Base-by-base conservation (phyloP, 2,797 vertebrate genomes). In the Acanthiza pusilla region DNA sequence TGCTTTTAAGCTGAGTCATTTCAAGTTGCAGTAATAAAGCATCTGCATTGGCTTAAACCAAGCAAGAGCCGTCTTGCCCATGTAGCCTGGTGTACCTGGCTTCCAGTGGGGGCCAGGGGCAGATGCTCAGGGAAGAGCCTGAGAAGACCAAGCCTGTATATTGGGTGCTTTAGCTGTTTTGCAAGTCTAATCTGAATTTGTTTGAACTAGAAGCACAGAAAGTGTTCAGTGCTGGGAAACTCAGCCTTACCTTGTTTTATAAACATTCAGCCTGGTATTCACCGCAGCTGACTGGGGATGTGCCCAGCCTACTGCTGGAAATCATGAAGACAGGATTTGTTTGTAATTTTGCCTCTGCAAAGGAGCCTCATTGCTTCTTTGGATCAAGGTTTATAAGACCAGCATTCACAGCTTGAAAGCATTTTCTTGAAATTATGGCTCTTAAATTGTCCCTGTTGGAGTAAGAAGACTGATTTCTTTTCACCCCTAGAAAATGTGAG, bases 111-210 rank as follows among this genome's bases (percentile, higher is more conserved):
- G 34, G 4, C 36, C 65, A 36, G 11, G 8, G 85, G 16, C 36
- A 53, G 67, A 88, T 74, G 42, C 43, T 72, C 58, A n/a, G 47
- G 36, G 50, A 88, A 68, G 34, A 79, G 40, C 60, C 90, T 67
- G 58, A 66, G 82, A 88, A 91, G 11, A 66, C 7, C 32, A 84
- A 88, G 27, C 7, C 21, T 65, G 5, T 91, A 19, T 83, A 89
- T 68, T 61, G 38, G 55, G 38, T 3, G 4, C 61, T 88, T 84
- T 30, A 72, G 58, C 58, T 89, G 42, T 78, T 91, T 93, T 95
- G 82, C 82, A 84, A 94, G 62, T 94, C 82, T 84, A 90, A 94
- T 94, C 65, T 94, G 78, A 88, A 85, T 85, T 95, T 96, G 58
- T 86, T 94, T 88, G 73, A 75, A 81, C 43, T 51, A 55, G 76